Conservation (phyloP, 2,797 vertebrate genomes). For the Anomalospiza imberbis region DNA sequence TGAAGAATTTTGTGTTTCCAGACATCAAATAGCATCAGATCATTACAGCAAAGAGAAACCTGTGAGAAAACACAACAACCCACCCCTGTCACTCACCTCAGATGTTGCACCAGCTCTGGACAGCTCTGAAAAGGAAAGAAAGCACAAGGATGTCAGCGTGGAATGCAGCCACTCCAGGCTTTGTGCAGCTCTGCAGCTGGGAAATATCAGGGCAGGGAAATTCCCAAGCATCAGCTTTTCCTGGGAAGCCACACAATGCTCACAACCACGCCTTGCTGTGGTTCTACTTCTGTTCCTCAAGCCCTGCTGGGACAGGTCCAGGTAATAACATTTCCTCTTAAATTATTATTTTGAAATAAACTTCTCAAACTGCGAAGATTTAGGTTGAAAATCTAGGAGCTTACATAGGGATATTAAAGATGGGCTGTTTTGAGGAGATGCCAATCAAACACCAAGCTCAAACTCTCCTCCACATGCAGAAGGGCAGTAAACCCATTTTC, state of each 20-base stretch:
- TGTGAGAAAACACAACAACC: background rate
- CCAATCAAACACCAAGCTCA: background rate
- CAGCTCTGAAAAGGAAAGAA: conserved; percentile 84
- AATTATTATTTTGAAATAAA: background rate
- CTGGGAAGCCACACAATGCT: background rate
- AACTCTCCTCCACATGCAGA: background rate
- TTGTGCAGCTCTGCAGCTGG: background rate
- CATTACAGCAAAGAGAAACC: background rate
- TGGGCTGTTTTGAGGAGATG: background rate
- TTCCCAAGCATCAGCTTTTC: background rate
- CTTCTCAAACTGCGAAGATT: background rate
- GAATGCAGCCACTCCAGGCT: background rate
- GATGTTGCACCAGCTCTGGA: conserved; percentile 91
- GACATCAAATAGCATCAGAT: background rate
- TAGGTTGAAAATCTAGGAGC: background rate
- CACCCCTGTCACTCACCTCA: conserved; percentile 79
- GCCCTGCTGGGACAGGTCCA: background rate
- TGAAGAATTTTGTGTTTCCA: background rate
- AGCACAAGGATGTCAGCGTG: background rate
- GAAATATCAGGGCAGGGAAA: background rate
- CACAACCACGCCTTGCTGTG: background rate
- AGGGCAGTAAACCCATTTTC: background rate
- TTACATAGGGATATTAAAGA: background rate
- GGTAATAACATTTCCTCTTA: background rate
- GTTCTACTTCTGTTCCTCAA: background rate